A percentile compares a stretch with the other conserved stretches of the same genome.
Evolutionary conservation across 2,797 vertebrate genomes (phyloP).

Genomic region (Gadopsis bispinosus): DNA sequence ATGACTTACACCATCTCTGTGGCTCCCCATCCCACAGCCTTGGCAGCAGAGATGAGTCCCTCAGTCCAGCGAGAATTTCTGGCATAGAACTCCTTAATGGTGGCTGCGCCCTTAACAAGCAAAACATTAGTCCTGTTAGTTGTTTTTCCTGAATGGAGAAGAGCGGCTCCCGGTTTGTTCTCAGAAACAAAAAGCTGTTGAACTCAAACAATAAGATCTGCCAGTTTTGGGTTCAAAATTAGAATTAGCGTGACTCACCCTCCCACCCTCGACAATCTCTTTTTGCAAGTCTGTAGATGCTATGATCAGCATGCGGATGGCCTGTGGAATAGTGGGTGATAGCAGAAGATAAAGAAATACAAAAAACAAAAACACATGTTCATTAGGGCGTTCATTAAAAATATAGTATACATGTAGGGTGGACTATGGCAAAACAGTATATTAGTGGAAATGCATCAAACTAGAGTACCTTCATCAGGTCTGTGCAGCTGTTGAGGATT

Average conservation of each 20-base stretch:
- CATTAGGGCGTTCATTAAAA: neutral
- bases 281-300: slow-evolving; percentile 95
- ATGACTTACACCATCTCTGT: slow-evolving; percentile 96
- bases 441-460: neutral
- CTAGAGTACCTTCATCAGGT: slow-evolving; percentile 95
- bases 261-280: slow-evolving; percentile 95
- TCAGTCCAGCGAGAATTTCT: slow-evolving; percentile 98
- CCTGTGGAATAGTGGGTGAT: slow-evolving; percentile 78
- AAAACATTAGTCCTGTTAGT: slow-evolving; percentile 24
- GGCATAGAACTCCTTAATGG: slow-evolving; percentile 95
- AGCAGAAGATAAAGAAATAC: neutral
- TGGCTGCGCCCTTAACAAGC: slow-evolving; percentile 90
- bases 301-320: slow-evolving; percentile 91
- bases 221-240: slow-evolving; percentile 23
- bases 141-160: slow-evolving; percentile 30
- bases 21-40: slow-evolving; percentile 98
- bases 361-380: slow-evolving; percentile 12
- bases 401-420: neutral
- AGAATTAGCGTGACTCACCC: slow-evolving; percentile 84
- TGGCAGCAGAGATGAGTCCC: slow-evolving; percentile 97
- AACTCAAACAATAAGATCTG: slow-evolving; percentile 10
- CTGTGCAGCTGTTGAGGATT: slow-evolving; percentile 95
- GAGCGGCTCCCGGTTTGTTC: neutral
- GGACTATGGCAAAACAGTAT: neutral
- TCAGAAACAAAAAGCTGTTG: slow-evolving; percentile 30